Percentiles rank a stretch among this genome's conserved stretches.
These are phyloP conservation scores for Frieseomelitta varia DNA, from an alignment of 1,140 invertebrate genomes.

Conservation along the genomic window DNA sequence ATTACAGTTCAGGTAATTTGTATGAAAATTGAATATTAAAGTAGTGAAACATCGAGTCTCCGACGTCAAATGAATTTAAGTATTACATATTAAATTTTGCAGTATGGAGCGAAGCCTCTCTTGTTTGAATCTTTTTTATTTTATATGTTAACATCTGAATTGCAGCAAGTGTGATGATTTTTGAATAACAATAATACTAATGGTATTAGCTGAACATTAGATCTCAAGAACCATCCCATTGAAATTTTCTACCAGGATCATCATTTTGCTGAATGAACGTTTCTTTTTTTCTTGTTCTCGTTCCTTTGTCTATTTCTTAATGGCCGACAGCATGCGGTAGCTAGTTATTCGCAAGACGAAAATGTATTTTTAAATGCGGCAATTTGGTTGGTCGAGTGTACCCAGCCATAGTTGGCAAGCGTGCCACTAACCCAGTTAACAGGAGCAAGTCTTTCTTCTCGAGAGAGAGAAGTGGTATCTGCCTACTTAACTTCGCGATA, in stretches of 20 bases:
- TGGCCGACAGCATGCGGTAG: not conserved
- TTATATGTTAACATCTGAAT: no score
- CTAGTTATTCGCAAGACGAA: constrained; percentile 48
- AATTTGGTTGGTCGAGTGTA: constrained; percentile 78
- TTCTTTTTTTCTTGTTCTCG: not conserved
- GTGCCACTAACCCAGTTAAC: constrained; percentile 81
- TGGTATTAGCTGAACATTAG: no score
- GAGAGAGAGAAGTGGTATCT: constrained; percentile 66
- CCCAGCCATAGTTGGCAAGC: constrained; percentile 75
- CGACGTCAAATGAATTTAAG: no score
- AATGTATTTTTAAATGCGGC: constrained; percentile 77
- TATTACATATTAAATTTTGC: no score
- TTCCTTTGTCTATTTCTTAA: not conserved
- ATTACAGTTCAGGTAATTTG: no score
- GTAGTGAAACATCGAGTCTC: no score
- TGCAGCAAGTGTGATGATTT: no score
- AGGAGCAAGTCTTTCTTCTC: constrained; percentile 79
- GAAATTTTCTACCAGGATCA: not conserved
- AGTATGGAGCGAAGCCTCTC: no score
- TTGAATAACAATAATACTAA: no score
- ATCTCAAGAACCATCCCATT: no score
- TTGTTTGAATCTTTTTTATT: no score
- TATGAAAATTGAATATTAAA: no score
- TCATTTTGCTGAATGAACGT: constrained; percentile 4
- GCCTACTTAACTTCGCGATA: constrained; percentile 58